phyloP scores from a whole-genome alignment of 2,797 vertebrate genomes.

The Eulemur mongoz region DNA sequence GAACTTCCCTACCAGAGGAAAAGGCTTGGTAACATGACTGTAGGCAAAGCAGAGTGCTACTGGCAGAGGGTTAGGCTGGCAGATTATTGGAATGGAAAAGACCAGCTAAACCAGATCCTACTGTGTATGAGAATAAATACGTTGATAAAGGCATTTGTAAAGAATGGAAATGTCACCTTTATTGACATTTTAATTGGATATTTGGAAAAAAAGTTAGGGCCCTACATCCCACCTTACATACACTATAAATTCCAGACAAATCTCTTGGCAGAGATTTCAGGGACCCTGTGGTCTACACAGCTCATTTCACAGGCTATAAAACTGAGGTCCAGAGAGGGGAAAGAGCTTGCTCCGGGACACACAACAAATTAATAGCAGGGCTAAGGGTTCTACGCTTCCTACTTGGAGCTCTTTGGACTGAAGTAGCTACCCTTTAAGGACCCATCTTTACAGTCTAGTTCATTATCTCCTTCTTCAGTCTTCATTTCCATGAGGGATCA shows the following conservation, averaged over 20 bases:
- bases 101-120: neutral
- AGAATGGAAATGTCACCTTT: neutral
- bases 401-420: neutral
- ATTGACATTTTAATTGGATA: neutral
- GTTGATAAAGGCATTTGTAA: neutral
- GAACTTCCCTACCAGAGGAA: neutral
- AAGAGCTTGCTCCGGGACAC: neutral
- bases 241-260: neutral
- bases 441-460: neutral
- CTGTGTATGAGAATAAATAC: neutral
- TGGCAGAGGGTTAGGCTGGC: neutral
- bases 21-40: neutral
- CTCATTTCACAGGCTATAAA: constrained; percentile 21
- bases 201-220: neutral
- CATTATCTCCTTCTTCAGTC: neutral
- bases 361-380: neutral
- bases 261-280: neutral
- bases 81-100: neutral
- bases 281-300: neutral
- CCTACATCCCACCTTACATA: neutral
- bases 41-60: neutral
- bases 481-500: neutral
- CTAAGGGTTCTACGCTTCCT: neutral
- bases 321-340: neutral
- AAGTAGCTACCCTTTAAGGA: neutral